Conservation (phyloP, 1,140 invertebrate species). For the Cotesia typhae region DNA sequence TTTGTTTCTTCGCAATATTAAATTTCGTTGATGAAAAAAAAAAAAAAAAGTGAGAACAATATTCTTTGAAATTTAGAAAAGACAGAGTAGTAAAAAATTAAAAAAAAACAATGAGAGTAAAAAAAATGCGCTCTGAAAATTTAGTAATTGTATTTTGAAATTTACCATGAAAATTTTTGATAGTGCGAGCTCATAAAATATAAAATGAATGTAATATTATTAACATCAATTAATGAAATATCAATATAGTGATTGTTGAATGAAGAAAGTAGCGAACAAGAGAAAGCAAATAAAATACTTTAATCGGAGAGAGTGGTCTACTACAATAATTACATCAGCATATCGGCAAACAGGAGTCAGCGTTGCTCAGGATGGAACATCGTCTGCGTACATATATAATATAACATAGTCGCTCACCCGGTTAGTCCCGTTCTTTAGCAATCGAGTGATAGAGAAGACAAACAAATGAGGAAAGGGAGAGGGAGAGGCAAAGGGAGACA, state of each 20-base stretch:
- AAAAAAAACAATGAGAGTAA: no score
- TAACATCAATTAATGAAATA: no score
- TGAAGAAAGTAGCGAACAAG: no score
- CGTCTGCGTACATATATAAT: slow-evolving; percentile 25
- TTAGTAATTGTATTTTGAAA: no score
- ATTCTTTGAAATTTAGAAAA: no score
- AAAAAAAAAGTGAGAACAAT: no score
- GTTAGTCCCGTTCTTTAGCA: slow-evolving; percentile 19
- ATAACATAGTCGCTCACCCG: neutral
- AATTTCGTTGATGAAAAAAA: no score
- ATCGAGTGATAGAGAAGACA: slow-evolving; percentile 1
- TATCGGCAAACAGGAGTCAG: slow-evolving; percentile 65
- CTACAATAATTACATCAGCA: slow-evolving; percentile 68
- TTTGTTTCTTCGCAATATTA: no score
- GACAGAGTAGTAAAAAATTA: no score
- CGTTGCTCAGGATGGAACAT: slow-evolving; percentile 44
- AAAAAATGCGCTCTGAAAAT: no score
- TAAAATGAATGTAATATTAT: neutral
- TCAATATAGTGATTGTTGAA: no score
- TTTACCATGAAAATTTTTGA: no score
- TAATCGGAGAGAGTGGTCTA: slow-evolving; percentile 39
- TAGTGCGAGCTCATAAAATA: neutral
- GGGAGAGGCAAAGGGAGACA: slow-evolving; percentile 19
- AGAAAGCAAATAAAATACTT: slow-evolving; percentile 3
- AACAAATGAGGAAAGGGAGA: slow-evolving; percentile 1